Base-by-base conservation (phyloP, 1,140 invertebrate genomes). In the Grapholita molesta region DNA sequence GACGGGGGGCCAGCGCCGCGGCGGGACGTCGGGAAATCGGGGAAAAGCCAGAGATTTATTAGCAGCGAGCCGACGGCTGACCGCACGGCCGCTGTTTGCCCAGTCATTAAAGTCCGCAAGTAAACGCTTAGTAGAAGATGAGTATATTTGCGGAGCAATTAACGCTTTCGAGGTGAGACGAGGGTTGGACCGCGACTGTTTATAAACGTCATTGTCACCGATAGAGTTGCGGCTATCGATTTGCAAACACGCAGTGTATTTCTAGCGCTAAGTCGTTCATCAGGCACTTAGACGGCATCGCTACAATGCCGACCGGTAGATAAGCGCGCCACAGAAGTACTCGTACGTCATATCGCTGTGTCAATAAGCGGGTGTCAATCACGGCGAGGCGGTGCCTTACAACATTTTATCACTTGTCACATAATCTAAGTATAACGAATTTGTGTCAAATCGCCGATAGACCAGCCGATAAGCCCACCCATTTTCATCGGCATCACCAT, bases 141-240 rank as follows among this genome's bases (percentile, higher is more conserved):
- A 87, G 85, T 88, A 84, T 90, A 88, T 90, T 90, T 90, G 88
- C 84, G 82, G 79, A 85, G 79, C 82, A 88, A 90, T 89, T 89
- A 90, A 88, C 85, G 86, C 84, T 70, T 75, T 76, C 65, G 80
- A 87, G 83, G 83, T 80, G 85, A 86, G 82, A 86, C 79, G 77
- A 86, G 87, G 86, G 88, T 83, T 78, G 71, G 78, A 74, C 79
- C 76, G 79, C 79, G 75, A 82, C 79, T 83, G 82, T 84, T 81
- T 79, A 73, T 76, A 71, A 78, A 75, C 73, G 76, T 79, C 73
- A 76, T 72, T 71, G 72, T 61, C 55, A 30, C 55, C n/a, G 55
- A 28, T 28, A 61, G 55, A 61, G 28, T 4, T 61, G 55, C 55
- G n/a, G 25, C 55, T 25, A 61, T 61, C 55, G 55, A 61, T 61